Evolutionary conservation across 2,888 invertebrate species (phyloP).

Genomic region (Drosophila colorata): DNA sequence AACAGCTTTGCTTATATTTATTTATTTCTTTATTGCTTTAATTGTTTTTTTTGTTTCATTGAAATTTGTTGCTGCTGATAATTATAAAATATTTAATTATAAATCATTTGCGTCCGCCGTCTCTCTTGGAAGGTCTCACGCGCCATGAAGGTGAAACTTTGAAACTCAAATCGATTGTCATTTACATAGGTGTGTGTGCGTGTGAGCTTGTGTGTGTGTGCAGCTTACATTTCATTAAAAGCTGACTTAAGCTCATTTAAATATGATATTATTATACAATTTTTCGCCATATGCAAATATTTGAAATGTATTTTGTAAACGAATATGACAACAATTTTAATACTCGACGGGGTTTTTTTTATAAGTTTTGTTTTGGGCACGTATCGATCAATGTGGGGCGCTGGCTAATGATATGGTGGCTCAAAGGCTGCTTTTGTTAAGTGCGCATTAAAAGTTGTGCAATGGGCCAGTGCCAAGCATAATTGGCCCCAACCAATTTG

Average conservation of each 20-base stretch:
- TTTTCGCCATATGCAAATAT: slow-evolving; percentile 65
- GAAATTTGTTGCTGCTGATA: slow-evolving; percentile 40
- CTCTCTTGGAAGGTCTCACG: slow-evolving; percentile 68
- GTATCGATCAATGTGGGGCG: slow-evolving; percentile 37
- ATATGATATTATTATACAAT: slow-evolving; percentile 73
- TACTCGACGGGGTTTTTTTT: slow-evolving; percentile 15
- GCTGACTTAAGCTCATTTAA: slow-evolving; percentile 71
- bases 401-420: slow-evolving; percentile 10
- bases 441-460: slow-evolving; percentile 28
- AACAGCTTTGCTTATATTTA: slow-evolving; percentile 55
- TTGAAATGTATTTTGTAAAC: slow-evolving; percentile 66
- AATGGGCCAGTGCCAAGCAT: slow-evolving; percentile 15
- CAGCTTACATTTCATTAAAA: slow-evolving; percentile 73
- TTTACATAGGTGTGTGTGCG: slow-evolving; percentile 14
- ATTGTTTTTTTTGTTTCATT: slow-evolving; percentile 35
- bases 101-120: slow-evolving; percentile 67
- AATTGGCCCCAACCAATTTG: slow-evolving; percentile 23
- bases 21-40: slow-evolving; percentile 40
- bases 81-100: slow-evolving; percentile 80
- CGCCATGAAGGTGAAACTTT: slow-evolving; percentile 73
- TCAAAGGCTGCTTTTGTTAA: slow-evolving; percentile 3
- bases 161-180: slow-evolving; percentile 51
- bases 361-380: slow-evolving; percentile 24
- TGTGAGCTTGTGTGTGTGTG: slow-evolving; percentile 10
- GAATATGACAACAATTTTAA: slow-evolving; percentile 52